phyloP scores from a whole-genome alignment of 1,140 invertebrate species.

The Trachelipus rathkii region DNA sequence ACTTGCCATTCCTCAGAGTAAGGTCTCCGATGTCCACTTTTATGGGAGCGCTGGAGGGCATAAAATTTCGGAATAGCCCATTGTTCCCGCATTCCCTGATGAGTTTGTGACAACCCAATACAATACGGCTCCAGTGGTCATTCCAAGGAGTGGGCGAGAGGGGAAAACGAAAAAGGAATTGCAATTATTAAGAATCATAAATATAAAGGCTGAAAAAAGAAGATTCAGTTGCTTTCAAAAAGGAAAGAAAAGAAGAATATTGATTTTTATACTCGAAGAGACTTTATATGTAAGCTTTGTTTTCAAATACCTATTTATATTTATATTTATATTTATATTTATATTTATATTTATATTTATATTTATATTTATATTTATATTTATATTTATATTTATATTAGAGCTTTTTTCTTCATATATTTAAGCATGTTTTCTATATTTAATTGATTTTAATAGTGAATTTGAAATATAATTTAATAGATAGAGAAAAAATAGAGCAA shows the following conservation, averaged over 20 bases:
- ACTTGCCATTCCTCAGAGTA: slow-evolving; percentile 41
- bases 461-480: too few species aligned
- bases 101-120: slow-evolving; percentile 44
- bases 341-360: too few species aligned
- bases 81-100: slow-evolving; percentile 44
- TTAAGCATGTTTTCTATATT: too few species aligned
- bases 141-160: slow-evolving; percentile 30
- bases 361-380: too few species aligned
- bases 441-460: too few species aligned
- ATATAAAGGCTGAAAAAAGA: slow-evolving; percentile 11
- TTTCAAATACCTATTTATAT: too few species aligned
- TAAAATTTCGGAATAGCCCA: slow-evolving; percentile 43
- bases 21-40: slow-evolving; percentile 44
- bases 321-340: too few species aligned
- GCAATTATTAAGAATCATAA: neutral
- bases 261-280: too few species aligned
- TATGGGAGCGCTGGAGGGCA: slow-evolving; percentile 43
- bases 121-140: slow-evolving; percentile 38
- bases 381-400: too few species aligned
- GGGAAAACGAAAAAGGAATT: neutral
- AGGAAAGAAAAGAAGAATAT: neutral
- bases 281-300: too few species aligned
- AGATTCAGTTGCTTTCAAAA: neutral
- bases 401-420: too few species aligned
- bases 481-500: too few species aligned